A percentile compares a stretch with the other conserved stretches of the same genome.
Conservation (phyloP, 2,888 invertebrate species). For the Carcina quercana region DNA sequence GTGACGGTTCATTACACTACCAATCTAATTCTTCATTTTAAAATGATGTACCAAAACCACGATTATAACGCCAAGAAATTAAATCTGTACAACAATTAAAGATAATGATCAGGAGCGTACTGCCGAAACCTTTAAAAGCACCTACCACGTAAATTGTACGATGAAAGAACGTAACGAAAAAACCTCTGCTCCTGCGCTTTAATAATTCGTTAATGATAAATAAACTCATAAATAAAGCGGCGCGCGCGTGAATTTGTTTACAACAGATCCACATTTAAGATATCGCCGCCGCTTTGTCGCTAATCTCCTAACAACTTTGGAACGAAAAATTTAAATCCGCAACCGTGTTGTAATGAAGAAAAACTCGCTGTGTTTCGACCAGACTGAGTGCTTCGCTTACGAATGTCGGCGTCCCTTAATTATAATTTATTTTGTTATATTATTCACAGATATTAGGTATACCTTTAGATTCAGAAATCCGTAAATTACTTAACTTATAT, state of each 20-base stretch:
- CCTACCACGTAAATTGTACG: constrained; percentile 35
- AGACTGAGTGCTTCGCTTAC: constrained; percentile 19
- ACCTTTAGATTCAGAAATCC: too few relatives aligned
- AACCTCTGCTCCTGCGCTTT: constrained; percentile 57
- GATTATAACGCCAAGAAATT: too few relatives aligned
- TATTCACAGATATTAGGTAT: too few relatives aligned
- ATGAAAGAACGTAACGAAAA: constrained; percentile 43
- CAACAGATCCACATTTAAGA: constrained; percentile 73
- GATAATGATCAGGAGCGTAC: constrained; percentile 51
- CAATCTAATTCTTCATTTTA: too few relatives aligned
- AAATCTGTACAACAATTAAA: constrained; percentile 34
- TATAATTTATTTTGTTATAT: too few relatives aligned
- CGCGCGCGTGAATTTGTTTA: constrained; percentile 71
- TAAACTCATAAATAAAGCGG: constrained; percentile 71
- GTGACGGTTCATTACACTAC: constrained; percentile 1
- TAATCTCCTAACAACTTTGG: constrained; percentile 72
- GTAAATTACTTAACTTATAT: too few relatives aligned
- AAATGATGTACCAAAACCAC: too few relatives aligned
- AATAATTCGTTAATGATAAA: constrained; percentile 76
- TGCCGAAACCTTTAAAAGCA: too few relatives aligned
- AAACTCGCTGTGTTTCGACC: constrained; percentile 31
- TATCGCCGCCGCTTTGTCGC: constrained; percentile 68
- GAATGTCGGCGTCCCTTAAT: too few relatives aligned
- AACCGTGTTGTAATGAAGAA: constrained; percentile 57
- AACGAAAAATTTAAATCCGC: constrained; percentile 67